phyloP scores from a whole-genome alignment of 1,140 invertebrate genomes.

The Eumaeus atala region DNA sequence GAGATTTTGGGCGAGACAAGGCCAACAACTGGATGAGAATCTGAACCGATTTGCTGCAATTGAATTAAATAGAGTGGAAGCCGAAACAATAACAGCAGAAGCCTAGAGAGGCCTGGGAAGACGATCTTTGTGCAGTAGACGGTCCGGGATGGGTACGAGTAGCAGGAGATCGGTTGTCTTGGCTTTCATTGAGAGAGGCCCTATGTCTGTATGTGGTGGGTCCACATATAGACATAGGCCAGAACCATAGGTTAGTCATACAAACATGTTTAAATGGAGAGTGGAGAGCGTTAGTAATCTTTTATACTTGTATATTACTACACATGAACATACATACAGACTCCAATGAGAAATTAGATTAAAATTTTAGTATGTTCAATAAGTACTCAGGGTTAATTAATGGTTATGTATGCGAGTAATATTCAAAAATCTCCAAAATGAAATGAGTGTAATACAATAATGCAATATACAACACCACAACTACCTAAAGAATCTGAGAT shows the following conservation, averaged over 20 bases:
- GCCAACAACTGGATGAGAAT: too few species aligned
- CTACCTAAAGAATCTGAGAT: neutral
- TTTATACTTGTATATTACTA: slow-evolving; percentile 3
- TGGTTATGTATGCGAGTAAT: neutral
- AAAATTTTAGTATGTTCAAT: neutral
- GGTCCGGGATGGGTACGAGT: too few species aligned
- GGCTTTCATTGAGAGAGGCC: too few species aligned
- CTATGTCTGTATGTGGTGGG: too few species aligned
- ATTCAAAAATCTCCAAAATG: neutral
- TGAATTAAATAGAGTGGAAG: neutral
- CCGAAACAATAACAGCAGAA: neutral
- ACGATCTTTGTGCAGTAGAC: too few species aligned
- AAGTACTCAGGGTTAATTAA: neutral
- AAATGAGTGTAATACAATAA: neutral
- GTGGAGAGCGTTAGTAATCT: too few species aligned
- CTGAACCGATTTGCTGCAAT: neutral
- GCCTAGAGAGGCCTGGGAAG: neutral
- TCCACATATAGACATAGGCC: too few species aligned
- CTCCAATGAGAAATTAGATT: neutral
- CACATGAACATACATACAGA: neutral
- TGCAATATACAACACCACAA: neutral
- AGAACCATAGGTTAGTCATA: too few species aligned
- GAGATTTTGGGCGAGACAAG: too few species aligned
- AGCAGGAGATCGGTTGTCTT: too few species aligned
- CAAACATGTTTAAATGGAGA: too few species aligned